Conservation (phyloP, 1,140 invertebrate genomes). For the Drosophila tani region DNA sequence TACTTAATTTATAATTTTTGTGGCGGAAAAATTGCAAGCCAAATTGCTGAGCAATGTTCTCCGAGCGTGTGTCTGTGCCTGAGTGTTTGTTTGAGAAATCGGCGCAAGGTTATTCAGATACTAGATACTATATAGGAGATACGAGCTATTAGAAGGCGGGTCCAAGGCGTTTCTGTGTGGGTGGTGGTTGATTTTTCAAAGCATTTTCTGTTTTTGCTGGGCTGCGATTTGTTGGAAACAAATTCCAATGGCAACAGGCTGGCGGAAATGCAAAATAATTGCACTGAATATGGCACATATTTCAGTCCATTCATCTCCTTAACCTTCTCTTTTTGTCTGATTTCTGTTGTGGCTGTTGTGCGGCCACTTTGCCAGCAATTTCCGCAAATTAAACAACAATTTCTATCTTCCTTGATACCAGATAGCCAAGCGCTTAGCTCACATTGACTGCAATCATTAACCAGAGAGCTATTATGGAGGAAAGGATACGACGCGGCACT, state of each 20-base stretch:
- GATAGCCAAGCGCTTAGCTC: slow-evolving; percentile 66
- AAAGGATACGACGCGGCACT: slow-evolving; percentile 55
- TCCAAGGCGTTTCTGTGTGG: slow-evolving; percentile 42
- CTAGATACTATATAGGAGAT: slow-evolving; percentile 37
- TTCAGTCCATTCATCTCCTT: slow-evolving; percentile 9
- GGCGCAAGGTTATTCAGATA: slow-evolving; percentile 55
- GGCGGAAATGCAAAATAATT: slow-evolving; percentile 45
- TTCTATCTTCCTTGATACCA: slow-evolving; percentile 74
- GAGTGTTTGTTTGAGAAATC: slow-evolving; percentile 46
- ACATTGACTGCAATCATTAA: slow-evolving; percentile 73
- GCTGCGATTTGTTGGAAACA: slow-evolving; percentile 22
- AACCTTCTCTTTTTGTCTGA: slow-evolving; percentile 23
- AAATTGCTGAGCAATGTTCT: slow-evolving; percentile 62
- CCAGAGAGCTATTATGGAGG: slow-evolving; percentile 62
- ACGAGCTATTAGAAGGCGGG: slow-evolving; percentile 33
- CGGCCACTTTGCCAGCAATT: slow-evolving; percentile 69
- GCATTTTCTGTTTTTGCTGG: slow-evolving; percentile 1
- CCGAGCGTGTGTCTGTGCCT: neutral
- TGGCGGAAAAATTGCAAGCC: slow-evolving; percentile 65
- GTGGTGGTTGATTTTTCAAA: slow-evolving; percentile 31
- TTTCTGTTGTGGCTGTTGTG: slow-evolving; percentile 5
- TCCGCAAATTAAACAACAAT: slow-evolving; percentile 80
- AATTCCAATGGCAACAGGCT: slow-evolving; percentile 13
- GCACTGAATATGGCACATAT: slow-evolving; percentile 21
- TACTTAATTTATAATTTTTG: slow-evolving; percentile 81